Evolutionary conservation across 2,888 invertebrate genomes (phyloP).

Genomic region (Drosophila borborema): DNA sequence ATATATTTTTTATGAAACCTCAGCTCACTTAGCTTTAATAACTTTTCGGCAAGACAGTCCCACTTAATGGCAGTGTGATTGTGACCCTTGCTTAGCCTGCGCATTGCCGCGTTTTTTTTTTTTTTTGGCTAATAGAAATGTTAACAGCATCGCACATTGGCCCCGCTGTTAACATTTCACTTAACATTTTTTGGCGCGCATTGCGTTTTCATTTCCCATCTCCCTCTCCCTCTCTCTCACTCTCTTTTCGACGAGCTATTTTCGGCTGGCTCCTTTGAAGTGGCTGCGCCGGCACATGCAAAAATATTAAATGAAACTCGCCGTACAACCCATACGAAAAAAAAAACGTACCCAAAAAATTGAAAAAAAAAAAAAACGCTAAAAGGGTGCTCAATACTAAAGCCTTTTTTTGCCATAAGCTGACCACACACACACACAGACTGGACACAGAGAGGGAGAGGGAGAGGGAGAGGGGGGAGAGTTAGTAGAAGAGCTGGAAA

Average conservation of each 20-base stretch:
- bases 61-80: slow-evolving; percentile 26
- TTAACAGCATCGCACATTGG: slow-evolving; percentile 60
- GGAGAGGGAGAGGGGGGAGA: neutral
- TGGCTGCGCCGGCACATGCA: slow-evolving; percentile 70
- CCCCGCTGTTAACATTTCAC: slow-evolving; percentile 74
- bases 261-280: slow-evolving; percentile 69
- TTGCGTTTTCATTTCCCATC: slow-evolving; percentile 26
- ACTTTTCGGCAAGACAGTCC: neutral
- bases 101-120: slow-evolving; percentile 24
- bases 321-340: slow-evolving; percentile 31
- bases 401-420: slow-evolving; percentile 74
- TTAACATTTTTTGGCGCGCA: slow-evolving; percentile 74
- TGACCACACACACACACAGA: slow-evolving; percentile 76
- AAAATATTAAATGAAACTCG: slow-evolving; percentile 78
- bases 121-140: slow-evolving; percentile 67
- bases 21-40: neutral
- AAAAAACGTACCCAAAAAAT: slow-evolving; percentile 21
- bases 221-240: neutral
- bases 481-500: neutral
- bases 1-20: neutral
- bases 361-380: slow-evolving; percentile 44
- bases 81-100: neutral
- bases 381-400: slow-evolving; percentile 79
- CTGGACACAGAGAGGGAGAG: slow-evolving; percentile 45
- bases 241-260: slow-evolving; percentile 28